Conservation (phyloP, 2,113 vertebrate species). For the Engystomops pustulosus region DNA sequence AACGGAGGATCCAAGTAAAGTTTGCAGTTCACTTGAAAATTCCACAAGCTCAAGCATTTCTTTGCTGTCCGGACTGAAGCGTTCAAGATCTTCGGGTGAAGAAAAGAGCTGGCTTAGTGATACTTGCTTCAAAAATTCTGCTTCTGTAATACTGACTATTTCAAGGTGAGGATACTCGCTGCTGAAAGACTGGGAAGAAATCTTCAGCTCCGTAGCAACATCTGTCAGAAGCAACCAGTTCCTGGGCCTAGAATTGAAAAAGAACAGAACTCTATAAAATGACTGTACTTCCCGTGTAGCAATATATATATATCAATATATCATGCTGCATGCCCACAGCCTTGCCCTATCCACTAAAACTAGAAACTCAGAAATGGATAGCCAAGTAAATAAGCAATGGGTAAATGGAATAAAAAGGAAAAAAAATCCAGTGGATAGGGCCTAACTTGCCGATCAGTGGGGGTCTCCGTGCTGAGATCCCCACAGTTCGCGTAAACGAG, state of each 20-base stretch:
- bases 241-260: constrained; percentile 76
- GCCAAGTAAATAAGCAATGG: too few relatives aligned
- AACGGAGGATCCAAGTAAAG: constrained; percentile 86
- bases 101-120: constrained; percentile 91
- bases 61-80: constrained; percentile 90
- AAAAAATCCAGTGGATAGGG: too few relatives aligned
- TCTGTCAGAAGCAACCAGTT: constrained; percentile 94
- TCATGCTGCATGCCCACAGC: too few relatives aligned
- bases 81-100: constrained; percentile 86
- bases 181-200: constrained; percentile 87
- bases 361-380: too few relatives aligned
- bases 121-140: constrained; percentile 91
- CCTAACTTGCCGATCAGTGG: too few relatives aligned
- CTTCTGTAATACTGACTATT: constrained; percentile 88
- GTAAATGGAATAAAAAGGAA: too few relatives aligned
- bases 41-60: constrained; percentile 93
- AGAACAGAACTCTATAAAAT: not conserved
- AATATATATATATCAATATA: too few relatives aligned
- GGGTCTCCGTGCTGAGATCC: too few relatives aligned
- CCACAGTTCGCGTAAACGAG: too few relatives aligned
- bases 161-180: constrained; percentile 89
- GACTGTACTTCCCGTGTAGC: not conserved
- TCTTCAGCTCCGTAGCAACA: constrained; percentile 86
- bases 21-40: constrained; percentile 87
- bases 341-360: too few relatives aligned